Evolutionary conservation across 2,888 invertebrate species (phyloP), one percentile per base, ranked within the genome.

Genomic region (Parnassius smintheus): DNA sequence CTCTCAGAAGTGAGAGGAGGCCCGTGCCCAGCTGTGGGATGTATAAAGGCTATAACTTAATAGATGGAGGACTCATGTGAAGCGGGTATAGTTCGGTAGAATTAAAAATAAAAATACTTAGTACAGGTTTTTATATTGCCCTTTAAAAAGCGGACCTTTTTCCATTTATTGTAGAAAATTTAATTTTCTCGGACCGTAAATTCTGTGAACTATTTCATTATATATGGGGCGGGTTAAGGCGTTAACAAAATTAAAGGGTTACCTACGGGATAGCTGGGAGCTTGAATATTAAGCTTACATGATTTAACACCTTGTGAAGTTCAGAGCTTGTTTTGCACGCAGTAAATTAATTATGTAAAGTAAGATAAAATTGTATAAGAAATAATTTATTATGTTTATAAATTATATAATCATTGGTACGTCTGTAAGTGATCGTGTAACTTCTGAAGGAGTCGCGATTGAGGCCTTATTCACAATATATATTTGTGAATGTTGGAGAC

Each of bases 211-310:
- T 61, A 56, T 12, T 59, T 25, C 18, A 51, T 55, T 45, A 61
- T 56, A 45, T 56, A 50, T 51, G 51, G 13, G 42, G 4, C 44
- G 25, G 44, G 46, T 50, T 61, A 51, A 56, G 49, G 11, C 41
- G 46, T 35, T 56, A 61, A 61, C 52, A 41, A 56, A 56, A 56
- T 61, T 51, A 61, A 56, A 61, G 51, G 55, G 51, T 61, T 61
- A 42, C 61, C 52, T 45, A 56, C 56, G 41, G 45, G 25, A 3
- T 46, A 48, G 42, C 25, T 25, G 9, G 45, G 51, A 46, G 52
- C 35, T 35, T 56, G 35, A 56, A 61, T 56, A 61, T 61, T 56
- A 61, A 61, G 56, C 61, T 61, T 56, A 45, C 56, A 61, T 56
- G 56, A 61, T 61, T 56, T 56, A 61, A 56, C 55, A 56, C 56